Conservation (phyloP, 2,797 vertebrate species). For the Oreochromis grahami region DNA sequence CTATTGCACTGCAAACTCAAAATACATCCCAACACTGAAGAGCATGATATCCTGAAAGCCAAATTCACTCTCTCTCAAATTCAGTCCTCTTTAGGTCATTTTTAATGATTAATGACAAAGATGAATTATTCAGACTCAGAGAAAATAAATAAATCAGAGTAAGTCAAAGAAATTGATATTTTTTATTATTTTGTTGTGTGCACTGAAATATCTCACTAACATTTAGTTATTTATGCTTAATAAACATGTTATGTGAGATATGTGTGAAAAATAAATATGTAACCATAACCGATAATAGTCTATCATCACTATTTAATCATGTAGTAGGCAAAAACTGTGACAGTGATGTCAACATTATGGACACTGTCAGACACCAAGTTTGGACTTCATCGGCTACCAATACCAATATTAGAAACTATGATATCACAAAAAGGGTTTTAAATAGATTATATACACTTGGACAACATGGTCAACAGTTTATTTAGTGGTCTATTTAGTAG, state of each 20-base stretch:
- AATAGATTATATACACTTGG: neutral
- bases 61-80: neutral
- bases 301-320: neutral
- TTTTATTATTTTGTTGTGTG: neutral
- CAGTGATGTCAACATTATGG: neutral
- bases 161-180: neutral
- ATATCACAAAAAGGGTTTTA: neutral
- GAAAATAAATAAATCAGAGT: neutral
- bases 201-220: neutral
- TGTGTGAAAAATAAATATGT: neutral
- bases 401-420: neutral
- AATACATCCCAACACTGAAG: neutral
- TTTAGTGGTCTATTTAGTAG: neutral
- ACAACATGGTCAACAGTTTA: neutral
- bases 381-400: neutral
- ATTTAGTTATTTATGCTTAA: neutral
- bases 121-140: neutral
- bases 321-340: neutral
- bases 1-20: neutral
- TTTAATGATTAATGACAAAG: neutral
- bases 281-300: neutral
- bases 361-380: neutral
- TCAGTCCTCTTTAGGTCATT: neutral
- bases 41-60: neutral
- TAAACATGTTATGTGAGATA: neutral